These are phyloP conservation scores for Molossus alvarezi DNA, from an alignment of 2,797 vertebrate genomes.

Conservation along the genomic window DNA sequence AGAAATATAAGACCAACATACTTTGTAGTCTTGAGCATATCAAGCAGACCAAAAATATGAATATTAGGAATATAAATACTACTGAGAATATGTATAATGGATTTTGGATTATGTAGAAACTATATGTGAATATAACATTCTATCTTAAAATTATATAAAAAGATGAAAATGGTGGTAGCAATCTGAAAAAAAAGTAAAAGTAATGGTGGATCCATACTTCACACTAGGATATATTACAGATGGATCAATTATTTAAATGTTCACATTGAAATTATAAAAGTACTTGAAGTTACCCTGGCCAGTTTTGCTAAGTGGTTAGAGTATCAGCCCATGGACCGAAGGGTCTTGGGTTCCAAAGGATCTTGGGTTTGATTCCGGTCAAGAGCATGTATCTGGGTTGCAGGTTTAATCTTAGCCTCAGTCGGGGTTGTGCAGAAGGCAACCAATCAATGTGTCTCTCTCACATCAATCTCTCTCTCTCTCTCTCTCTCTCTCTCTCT, in stretches of 20 bases:
- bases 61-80: slow-evolving; percentile 10
- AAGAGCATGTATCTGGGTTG: no score
- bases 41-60: slow-evolving; percentile 13
- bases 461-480: no score
- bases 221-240: slow-evolving; percentile 44
- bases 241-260: slow-evolving; percentile 60
- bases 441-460: no score
- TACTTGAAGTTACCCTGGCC: no score
- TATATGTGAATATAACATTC: slow-evolving; percentile 36
- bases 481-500: no score
- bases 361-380: no score
- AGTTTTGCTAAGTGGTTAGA: no score
- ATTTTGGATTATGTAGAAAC: background rate
- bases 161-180: slow-evolving; percentile 23
- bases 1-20: slow-evolving; percentile 13
- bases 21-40: background rate
- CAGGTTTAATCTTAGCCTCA: no score
- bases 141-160: slow-evolving; percentile 55
- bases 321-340: no score
- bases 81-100: slow-evolving; percentile 10
- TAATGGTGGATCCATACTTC: background rate
- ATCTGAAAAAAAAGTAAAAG: background rate
- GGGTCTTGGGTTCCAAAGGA: no score
- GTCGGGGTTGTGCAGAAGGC: no score
- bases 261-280: slow-evolving; percentile 55